Conservation (phyloP, 2,113 vertebrate species). For the Megaleporinus macrocephalus region DNA sequence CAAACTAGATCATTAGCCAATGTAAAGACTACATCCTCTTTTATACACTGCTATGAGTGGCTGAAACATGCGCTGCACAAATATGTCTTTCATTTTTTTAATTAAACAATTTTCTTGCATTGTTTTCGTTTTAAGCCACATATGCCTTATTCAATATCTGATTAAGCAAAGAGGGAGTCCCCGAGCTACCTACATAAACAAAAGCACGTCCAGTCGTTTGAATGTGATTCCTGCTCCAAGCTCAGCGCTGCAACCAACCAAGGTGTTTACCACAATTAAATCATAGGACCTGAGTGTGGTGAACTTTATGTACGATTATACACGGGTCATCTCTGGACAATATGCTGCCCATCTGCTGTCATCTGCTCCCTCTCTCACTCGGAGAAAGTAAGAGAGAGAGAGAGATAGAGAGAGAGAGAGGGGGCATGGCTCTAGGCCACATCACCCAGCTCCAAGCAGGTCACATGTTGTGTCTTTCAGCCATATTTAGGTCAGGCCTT, state of each 20-base stretch:
- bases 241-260: constrained; percentile 62
- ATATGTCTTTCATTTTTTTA: too few relatives aligned
- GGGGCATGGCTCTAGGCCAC: constrained; percentile 84
- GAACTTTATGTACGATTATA: constrained; percentile 93
- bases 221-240: background rate
- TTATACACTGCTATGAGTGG: too few relatives aligned
- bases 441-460: constrained; percentile 85
- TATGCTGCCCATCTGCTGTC: constrained; percentile 97
- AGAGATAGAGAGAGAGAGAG: background rate
- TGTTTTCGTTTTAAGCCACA: too few relatives aligned
- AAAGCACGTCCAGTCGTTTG: too few relatives aligned
- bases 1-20: too few relatives aligned
- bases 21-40: too few relatives aligned
- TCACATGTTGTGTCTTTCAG: constrained; percentile 97
- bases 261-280: constrained; percentile 90
- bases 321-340: constrained; percentile 94
- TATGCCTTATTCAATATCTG: too few relatives aligned
- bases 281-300: constrained; percentile 87
- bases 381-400: constrained; percentile 73
- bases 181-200: too few relatives aligned
- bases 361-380: constrained; percentile 91
- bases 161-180: too few relatives aligned
- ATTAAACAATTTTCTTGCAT: too few relatives aligned
- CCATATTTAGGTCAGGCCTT: constrained; percentile 98
- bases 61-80: too few relatives aligned